Evolutionary conservation across 2,888 invertebrate species (phyloP), one percentile per base, ranked within the genome.

Genomic region (Linyphia triangularis): DNA sequence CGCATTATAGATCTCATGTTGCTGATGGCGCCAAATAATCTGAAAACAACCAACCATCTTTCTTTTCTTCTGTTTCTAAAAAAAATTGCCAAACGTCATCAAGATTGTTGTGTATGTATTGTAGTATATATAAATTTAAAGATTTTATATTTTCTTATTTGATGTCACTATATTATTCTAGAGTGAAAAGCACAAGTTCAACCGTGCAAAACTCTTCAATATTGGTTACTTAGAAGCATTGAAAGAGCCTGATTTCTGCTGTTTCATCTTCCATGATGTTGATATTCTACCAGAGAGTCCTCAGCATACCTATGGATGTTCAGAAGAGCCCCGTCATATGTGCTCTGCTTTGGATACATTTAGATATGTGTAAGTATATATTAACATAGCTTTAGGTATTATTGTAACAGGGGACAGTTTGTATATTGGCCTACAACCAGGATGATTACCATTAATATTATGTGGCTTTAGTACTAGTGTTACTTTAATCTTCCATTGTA

Each of bases 221-320:
- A 95, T 97, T 91, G 98, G 98, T 0, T 97, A 96, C 63, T 93
- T 94, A 2, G 95, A 96, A 91, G 97, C 97, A 0, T 94, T 95
- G 67, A 95, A 95, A 91, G 90, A 92, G 69, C 92, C 91, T 83
- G 77, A 90, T 72, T 90, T 89, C 63, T 91, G 92, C 75, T 98
- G 98, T 92, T 95, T 97, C 81, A 95, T 98, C 88, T 95, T 98
- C 91, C 98, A 98, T 93, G 98, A 98, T 93, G 95, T 98, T 51
- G 97, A 98, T 93, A 93, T 98, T 65, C 94, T 98, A 91, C 98
- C 98, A 2, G 93, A 93, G 90, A 96, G 95, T 92, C 94, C 95
- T 61, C 95, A 91, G 16, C 92, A 91, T 59, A 83, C 89, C 13
- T 91, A 91, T 77, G 84, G 88, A 24, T 98, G 98, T 91, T 95